Conservation (phyloP, 2,888 invertebrate species). For the Oligia fasciuncula region DNA sequence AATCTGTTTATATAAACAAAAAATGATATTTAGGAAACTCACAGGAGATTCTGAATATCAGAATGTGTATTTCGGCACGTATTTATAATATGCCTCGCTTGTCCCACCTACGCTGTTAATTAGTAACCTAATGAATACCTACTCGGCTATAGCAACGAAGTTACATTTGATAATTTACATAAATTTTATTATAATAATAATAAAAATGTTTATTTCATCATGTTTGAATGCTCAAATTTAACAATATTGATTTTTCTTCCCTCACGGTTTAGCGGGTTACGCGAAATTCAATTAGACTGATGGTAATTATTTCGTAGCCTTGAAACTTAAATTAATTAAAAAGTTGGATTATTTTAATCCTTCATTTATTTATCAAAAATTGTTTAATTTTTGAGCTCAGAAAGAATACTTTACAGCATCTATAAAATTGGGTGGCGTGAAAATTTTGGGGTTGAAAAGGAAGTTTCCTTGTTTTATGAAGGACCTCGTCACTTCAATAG, state of each 20-base stretch:
- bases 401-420: not conserved
- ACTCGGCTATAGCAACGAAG: not conserved
- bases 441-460: constrained; percentile 27
- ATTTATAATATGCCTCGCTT: not conserved
- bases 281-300: not conserved
- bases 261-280: not conserved
- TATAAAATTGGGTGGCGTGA: constrained; percentile 10
- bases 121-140: not conserved
- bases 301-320: constrained; percentile 26
- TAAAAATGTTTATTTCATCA: no score
- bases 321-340: constrained; percentile 18
- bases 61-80: not conserved
- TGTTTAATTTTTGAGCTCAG: not conserved
- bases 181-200: not conserved
- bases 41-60: not conserved
- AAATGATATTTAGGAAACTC: not conserved
- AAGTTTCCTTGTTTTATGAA: constrained; percentile 45
- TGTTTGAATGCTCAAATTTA: not conserved
- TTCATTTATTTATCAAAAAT: not conserved
- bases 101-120: constrained; percentile 17
- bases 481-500: constrained; percentile 36
- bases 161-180: not conserved
- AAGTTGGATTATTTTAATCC: not conserved
- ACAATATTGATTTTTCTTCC: not conserved
- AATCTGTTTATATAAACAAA: not conserved